Conservation (phyloP, 2,888 invertebrate species). For the Colostygia pectinataria region DNA sequence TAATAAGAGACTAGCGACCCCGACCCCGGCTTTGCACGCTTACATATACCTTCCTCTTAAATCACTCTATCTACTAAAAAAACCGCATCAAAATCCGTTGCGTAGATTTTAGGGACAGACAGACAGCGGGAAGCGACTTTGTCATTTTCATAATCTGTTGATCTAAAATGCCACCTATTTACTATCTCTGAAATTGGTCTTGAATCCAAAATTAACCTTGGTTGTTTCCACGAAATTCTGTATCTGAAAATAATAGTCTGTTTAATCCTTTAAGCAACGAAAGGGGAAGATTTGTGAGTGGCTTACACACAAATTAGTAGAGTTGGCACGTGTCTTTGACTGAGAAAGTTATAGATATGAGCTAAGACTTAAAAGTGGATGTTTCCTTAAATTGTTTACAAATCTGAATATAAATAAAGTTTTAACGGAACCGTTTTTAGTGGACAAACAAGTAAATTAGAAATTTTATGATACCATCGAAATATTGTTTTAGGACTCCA, state of each 20-base stretch:
- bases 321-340: conserved; percentile 36
- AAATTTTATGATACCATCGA: conserved; percentile 51
- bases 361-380: conserved; percentile 3
- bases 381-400: conserved; percentile 26
- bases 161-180: conserved; percentile 31
- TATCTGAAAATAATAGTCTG: conserved; percentile 61
- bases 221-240: conserved; percentile 52
- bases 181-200: conserved; percentile 46
- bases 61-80: too few relatives aligned
- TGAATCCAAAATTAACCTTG: conserved; percentile 44
- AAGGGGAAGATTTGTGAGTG: conserved; percentile 58
- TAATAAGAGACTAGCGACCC: too few relatives aligned
- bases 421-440: conserved; percentile 33
- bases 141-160: conserved; percentile 14
- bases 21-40: too few relatives aligned
- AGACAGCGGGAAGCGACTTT: too few relatives aligned
- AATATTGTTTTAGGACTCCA: conserved; percentile 59
- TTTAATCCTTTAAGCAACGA: conserved; percentile 65
- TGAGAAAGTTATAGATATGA: conserved; percentile 3
- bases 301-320: conserved; percentile 55
- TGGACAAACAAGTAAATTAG: conserved; percentile 52
- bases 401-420: conserved; percentile 4
- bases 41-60: too few relatives aligned
- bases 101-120: neutral
- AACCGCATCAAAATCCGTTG: too few relatives aligned